Evolutionary conservation across 2,888 invertebrate genomes (phyloP).

Genomic region (Achlya flavicornis): DNA sequence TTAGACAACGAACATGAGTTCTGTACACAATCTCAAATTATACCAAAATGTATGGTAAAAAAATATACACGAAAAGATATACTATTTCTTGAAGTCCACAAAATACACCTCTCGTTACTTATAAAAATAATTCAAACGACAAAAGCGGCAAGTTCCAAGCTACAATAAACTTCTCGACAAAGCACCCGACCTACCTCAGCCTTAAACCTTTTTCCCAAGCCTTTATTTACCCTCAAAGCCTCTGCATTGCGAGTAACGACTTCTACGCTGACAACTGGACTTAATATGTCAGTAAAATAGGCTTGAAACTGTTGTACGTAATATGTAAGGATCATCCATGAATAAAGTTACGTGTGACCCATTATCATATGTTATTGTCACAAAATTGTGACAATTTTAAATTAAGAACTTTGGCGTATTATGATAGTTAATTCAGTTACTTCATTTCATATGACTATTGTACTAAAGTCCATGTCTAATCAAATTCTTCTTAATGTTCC

Average conservation of each 20-base stretch:
- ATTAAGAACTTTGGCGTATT: neutral
- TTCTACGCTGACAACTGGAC: neutral
- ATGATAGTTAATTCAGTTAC: too few relatives aligned
- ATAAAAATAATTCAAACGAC: neutral
- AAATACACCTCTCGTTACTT: too few relatives aligned
- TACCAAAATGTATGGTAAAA: too few relatives aligned
- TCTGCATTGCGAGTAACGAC: slow-evolving; percentile 1
- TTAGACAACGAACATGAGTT: too few relatives aligned
- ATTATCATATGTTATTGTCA: neutral
- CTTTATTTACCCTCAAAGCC: slow-evolving; percentile 3
- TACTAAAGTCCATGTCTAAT: neutral
- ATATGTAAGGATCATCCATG: neutral
- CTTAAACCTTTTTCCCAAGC: neutral
- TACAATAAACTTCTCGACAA: neutral
- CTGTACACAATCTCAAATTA: too few relatives aligned
- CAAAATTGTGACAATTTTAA: neutral
- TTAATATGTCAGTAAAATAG: slow-evolving; percentile 5
- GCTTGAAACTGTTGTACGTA: slow-evolving; percentile 1
- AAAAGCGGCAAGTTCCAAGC: neutral
- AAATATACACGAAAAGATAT: too few relatives aligned
- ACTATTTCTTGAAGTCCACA: too few relatives aligned
- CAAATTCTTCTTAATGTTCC: too few relatives aligned
- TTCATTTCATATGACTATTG: neutral
- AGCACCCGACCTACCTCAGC: neutral
- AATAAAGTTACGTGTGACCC: neutral